Conservation (phyloP, 2,797 vertebrate species). For the Eidolon dupreanum region DNA sequence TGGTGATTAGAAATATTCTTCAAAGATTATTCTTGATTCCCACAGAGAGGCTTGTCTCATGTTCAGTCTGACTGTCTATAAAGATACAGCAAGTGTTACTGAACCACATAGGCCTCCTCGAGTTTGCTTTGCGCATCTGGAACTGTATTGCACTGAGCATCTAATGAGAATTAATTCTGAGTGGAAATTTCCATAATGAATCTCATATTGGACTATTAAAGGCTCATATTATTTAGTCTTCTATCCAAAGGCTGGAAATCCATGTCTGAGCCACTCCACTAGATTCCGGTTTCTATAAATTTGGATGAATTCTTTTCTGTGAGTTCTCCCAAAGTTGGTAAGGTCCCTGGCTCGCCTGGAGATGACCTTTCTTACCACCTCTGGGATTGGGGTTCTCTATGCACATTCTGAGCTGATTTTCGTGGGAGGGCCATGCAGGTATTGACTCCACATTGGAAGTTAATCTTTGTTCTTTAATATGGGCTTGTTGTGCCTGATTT, state of each 20-base stretch:
- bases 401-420: background rate
- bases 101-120: background rate
- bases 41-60: background rate
- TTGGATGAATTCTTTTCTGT: background rate
- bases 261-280: background rate
- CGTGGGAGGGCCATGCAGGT: no score
- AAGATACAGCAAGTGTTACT: constrained; percentile 23
- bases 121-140: background rate
- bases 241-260: background rate
- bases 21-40: background rate
- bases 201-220: background rate
- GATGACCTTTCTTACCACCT: background rate
- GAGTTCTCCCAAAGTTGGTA: background rate
- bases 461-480: background rate
- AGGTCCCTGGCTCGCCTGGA: background rate
- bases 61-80: background rate
- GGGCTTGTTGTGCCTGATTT: background rate
- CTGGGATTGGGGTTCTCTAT: background rate
- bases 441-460: background rate
- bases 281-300: background rate
- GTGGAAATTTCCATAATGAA: background rate
- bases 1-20: constrained; percentile 10
- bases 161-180: background rate
- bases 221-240: background rate
- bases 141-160: background rate